Percentiles rank a stretch among this genome's conserved stretches.
phyloP scores from a whole-genome alignment of 2,113 vertebrate genomes.

The Ginglymostoma cirratum region DNA sequence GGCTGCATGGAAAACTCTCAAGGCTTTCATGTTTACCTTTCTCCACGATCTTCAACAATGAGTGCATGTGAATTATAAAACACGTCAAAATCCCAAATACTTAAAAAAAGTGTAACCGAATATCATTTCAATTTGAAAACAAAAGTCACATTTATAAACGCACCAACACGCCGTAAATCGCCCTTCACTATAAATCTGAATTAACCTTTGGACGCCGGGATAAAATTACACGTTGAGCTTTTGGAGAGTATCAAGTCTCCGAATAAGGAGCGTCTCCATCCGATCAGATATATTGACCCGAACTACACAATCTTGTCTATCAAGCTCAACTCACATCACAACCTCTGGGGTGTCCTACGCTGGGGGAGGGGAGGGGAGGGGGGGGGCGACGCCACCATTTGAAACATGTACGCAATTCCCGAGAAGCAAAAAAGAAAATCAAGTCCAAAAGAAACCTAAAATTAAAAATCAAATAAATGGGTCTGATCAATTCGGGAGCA shows the following conservation, averaged over 20 bases:
- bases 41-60: background rate
- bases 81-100: background rate
- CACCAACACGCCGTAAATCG: background rate
- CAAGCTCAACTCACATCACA: background rate
- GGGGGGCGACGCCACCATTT: slow-evolving; percentile 32
- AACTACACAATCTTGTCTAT: slow-evolving; percentile 23
- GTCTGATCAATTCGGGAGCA: background rate
- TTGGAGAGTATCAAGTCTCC: slow-evolving; percentile 15
- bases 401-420: background rate
- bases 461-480: background rate
- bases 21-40: slow-evolving; percentile 12
- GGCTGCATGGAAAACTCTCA: background rate
- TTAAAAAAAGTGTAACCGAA: background rate
- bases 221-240: background rate
- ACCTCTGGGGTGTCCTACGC: background rate
- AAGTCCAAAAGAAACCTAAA: background rate
- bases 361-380: background rate
- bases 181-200: background rate
- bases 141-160: slow-evolving; percentile 1
- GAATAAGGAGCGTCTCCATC: slow-evolving; percentile 23
- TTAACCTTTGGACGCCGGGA: slow-evolving; percentile 15
- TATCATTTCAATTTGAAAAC: background rate
- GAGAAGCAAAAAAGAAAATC: background rate
- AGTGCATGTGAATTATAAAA: background rate
- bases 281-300: slow-evolving; percentile 22